Evolutionary conservation across 2,888 invertebrate species (phyloP), one percentile per base, ranked within the genome.

Genomic region (Thysanoteuthis rhombus): DNA sequence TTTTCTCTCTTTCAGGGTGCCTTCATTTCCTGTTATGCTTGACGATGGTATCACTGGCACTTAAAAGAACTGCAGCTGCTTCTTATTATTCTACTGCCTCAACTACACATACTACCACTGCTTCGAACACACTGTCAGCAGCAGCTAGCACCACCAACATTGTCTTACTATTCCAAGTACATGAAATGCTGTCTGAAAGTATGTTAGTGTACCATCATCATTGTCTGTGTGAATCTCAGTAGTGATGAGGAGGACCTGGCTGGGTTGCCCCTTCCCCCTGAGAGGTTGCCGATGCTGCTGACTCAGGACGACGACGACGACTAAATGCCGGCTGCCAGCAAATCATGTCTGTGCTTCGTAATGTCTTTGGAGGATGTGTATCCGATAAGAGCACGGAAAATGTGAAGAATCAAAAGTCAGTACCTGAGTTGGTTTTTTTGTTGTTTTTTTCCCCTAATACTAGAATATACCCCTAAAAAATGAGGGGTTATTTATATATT

Each of bases 321-420:
- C 75, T 93, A 58, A 36, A 75, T 93, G 75, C 75, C 32, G 93
- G 52, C 93, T 52, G 32, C 93, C 58, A 92, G 45, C 36, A 89
- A 91, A 93, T 75, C 92, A 94, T 96, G 96, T 96, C 96, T 94
- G 96, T 96, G 96, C 95, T 96, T 94, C 96, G 96, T 93, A 96
- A 96, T 95, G 96, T 97, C 94, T 96, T 97, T 95, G 95, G 96
- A 93, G 96, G 97, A 94, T 97, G 97, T 95, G 97, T 97, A 75
- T 96, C 97, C 93, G 96, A 96, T 95, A 95, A 96, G 95, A 96
- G 96, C 94, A 94, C 96, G 38, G 96, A 96, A 95, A 95, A 95
- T 93, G 95, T 96, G 95, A 95, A 96, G 94, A 95, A 95, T 93
- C 95, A 95, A 95, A 96, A 96, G 96, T 96, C 95, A 95, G 96